Evolutionary conservation across 2,888 invertebrate genomes (phyloP), one percentile per base, ranked within the genome.

Genomic region (Rhogogaster chlorosoma): DNA sequence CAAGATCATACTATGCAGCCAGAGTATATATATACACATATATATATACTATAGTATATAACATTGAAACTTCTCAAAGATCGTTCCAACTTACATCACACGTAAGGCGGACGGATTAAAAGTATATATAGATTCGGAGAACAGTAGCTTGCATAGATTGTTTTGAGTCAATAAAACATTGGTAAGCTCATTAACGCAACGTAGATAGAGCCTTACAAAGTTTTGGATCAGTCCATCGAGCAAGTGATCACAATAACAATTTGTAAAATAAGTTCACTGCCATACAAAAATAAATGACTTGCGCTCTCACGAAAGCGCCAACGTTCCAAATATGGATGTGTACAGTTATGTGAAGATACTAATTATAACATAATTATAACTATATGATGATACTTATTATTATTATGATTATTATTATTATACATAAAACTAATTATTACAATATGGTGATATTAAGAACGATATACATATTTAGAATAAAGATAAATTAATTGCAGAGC

Each of bases 231-330:
- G 89, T 90, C 89, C 90, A 89, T 87, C 88, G 88, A 88, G 88
- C 88, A 89, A 90, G 90, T 90, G 90, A 91, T 90, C 88, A 90
- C 89, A 90, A 90, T 90, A 90, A 91, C 88, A 87, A 89, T 88
- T 88, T 89, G 87, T 89, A 91, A 90, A 88, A 90, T 87, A 88
- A 88, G 92, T 91, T 92, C 91, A 92, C 92, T 92, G 92, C 92
- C 92, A 92, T 89, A 89, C 88, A 89, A 91, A 89, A 91, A 36
- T 61, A 80, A 42, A 91, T 88, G 91, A 91, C 91, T 91, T 90
- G 91, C 89, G 90, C 91, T 89, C 88, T 85, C 86, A 87, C 85
- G 82, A 86, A 87, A 88, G 88, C 87, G 88, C 88, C 87, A 88
- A 89, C 89, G 89, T 90, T 90, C 90, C 89, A 87, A 88, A 88